Evolutionary conservation across 2,113 vertebrate species (phyloP), one percentile per base, ranked within the genome.

Genomic region (Brienomyrus longianalis): DNA sequence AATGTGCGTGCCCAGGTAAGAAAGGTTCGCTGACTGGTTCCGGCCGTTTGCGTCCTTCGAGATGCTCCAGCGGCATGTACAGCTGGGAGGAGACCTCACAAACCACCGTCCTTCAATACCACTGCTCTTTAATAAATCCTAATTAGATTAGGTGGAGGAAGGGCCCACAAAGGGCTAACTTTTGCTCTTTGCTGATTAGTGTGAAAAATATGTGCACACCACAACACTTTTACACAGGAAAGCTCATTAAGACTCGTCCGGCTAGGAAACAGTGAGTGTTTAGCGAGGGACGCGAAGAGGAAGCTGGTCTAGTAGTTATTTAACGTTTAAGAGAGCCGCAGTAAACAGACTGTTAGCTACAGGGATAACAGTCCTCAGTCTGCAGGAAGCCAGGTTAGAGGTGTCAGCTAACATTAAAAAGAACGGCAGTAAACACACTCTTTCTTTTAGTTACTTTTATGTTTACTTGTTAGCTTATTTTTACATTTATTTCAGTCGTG

Each of bases 141-240:
- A 95, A 95, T 94, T 94, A 94, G 91, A 93, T 94, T 92, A 93
- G 91, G 91, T 86, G 50, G 70, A 91, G 91, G 35, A 62, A 74
- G 5, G 35, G 21, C 90, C 90, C 91, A 91, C 90, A 90, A 93
- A 91, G 86, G 93, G 90, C 92, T 85, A 90, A 90, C 56, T 91
- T 91, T 89, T 91, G 90, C 74, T 90, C 90, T 94, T 94, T 92
- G 92, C 93, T 93, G 94, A 94, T 95, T 94, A 95, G 92, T 91
- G 90, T 90, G 90, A 93, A 94, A 91, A 93, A 91, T 90, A 91
- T 90, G 93, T 93, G 90, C 92, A 92, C 59, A 80, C 88, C 83
- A 86, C 70, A 90, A 90, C 77, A 89, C 56, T 91, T 91, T 91
- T 92, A 91, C 90, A 92, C 88, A 87, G 92, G 91, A 91, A 93